phyloP scores from a whole-genome alignment of 2,113 vertebrate species.

The Paramisgurnus dabryanus region DNA sequence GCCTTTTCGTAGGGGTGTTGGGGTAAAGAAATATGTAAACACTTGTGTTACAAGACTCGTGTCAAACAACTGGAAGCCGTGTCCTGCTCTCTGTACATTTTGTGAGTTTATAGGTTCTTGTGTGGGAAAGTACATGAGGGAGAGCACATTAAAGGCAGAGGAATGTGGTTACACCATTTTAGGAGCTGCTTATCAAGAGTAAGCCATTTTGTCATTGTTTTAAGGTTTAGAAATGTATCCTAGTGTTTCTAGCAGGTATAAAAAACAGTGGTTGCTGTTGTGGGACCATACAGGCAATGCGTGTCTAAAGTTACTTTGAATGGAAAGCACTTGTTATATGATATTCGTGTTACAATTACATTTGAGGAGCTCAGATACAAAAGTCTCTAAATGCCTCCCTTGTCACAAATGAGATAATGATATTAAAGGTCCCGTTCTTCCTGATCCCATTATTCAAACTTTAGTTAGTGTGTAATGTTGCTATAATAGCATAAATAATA shows the following conservation, averaged over 20 bases:
- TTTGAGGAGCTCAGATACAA: no score
- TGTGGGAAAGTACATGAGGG: not conserved
- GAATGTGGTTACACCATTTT: constrained; percentile 48
- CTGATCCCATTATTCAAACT: no score
- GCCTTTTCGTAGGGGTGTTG: not conserved
- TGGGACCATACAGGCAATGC: not conserved
- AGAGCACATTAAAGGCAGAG: constrained; percentile 10
- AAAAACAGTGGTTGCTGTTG: not conserved
- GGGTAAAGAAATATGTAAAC: constrained; percentile 32
- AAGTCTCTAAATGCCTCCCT: no score
- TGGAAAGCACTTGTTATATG: not conserved
- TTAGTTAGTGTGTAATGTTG: no score
- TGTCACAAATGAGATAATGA: no score
- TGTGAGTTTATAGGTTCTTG: constrained; percentile 5
- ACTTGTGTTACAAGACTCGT: constrained; percentile 1
- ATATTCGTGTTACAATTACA: no score
- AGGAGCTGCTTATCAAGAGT: constrained; percentile 25
- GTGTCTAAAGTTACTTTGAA: not conserved
- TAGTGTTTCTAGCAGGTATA: not conserved
- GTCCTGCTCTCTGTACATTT: not conserved
- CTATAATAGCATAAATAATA: no score
- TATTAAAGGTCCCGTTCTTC: no score
- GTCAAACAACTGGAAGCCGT: constrained; percentile 27
- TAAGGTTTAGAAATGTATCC: not conserved
- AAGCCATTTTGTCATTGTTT: constrained; percentile 31